Evolutionary conservation across 1,140 invertebrate genomes (phyloP).

Genomic region (Tetragonula clypearis): DNA sequence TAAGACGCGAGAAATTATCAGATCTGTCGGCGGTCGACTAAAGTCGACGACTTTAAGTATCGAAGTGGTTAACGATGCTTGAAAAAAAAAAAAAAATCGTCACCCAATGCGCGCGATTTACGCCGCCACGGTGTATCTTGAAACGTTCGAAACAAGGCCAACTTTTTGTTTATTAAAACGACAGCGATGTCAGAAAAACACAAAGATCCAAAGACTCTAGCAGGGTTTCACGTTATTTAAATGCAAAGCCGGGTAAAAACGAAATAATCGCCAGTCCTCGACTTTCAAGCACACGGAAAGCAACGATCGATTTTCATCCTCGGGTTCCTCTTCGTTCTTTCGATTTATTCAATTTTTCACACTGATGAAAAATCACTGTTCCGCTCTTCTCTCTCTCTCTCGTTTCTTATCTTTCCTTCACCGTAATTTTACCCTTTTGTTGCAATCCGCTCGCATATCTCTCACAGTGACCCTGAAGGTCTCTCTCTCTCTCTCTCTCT

Average conservation of each 20-base stretch:
- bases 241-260: not conserved
- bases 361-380: not conserved
- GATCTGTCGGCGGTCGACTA: no score
- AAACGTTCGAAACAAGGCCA: not conserved
- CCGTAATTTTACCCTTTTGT: not conserved
- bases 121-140: accelerated
- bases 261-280: not conserved
- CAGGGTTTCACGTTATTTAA: not conserved
- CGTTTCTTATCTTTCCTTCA: not conserved
- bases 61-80: no score
- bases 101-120: no score
- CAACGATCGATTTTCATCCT: not conserved
- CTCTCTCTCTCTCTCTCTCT: no score
- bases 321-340: not conserved
- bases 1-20: no score
- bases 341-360: not conserved
- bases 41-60: no score
- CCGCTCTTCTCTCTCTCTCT: not conserved
- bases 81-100: no score
- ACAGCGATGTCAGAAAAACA: not conserved
- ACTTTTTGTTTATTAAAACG: not conserved
- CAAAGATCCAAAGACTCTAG: not conserved
- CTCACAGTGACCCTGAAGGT: not conserved
- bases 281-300: not conserved
- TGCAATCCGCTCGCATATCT: not conserved